A percentile compares a stretch with the other conserved stretches of the same genome.
Conservation (phyloP, 23 tunicate species). For the Halocynthia roretzi region DNA sequence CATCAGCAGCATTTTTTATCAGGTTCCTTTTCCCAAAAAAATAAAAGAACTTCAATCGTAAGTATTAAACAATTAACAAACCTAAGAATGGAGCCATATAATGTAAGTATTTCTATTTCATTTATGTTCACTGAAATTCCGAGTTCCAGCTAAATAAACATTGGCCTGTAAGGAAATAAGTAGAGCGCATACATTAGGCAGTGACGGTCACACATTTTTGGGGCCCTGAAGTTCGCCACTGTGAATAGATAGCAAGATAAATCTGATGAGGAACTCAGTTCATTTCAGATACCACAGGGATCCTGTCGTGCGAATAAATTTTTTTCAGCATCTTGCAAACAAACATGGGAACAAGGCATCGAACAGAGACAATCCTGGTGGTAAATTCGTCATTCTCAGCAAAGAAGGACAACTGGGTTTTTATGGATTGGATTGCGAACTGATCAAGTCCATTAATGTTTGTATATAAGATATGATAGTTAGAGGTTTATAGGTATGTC, state of each 20-base stretch:
- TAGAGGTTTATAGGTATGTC: not conserved
- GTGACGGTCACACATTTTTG: too few relatives aligned
- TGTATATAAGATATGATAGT: not conserved
- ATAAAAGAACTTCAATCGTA: slow-evolving; percentile 59
- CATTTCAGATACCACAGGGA: slow-evolving; percentile 58
- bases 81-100: not conserved
- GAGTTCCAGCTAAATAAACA: too few relatives aligned
- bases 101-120: too few relatives aligned
- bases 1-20: not conserved
- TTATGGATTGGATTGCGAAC: slow-evolving; percentile 49
- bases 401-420: slow-evolving; percentile 79
- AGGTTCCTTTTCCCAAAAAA: slow-evolving; percentile 69
- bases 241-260: too few relatives aligned
- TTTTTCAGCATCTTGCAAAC: slow-evolving; percentile 74
- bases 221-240: too few relatives aligned
- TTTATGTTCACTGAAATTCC: too few relatives aligned
- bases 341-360: slow-evolving; percentile 45
- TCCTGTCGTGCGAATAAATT: slow-evolving; percentile 54
- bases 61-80: slow-evolving; percentile 13
- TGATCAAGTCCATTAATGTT: slow-evolving; percentile 59
- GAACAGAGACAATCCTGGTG: slow-evolving; percentile 70
- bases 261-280: not conserved
- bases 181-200: too few relatives aligned
- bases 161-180: too few relatives aligned
- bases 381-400: slow-evolving; percentile 62